Conservation (phyloP, 2,888 invertebrate species). For the Formica aserva region DNA sequence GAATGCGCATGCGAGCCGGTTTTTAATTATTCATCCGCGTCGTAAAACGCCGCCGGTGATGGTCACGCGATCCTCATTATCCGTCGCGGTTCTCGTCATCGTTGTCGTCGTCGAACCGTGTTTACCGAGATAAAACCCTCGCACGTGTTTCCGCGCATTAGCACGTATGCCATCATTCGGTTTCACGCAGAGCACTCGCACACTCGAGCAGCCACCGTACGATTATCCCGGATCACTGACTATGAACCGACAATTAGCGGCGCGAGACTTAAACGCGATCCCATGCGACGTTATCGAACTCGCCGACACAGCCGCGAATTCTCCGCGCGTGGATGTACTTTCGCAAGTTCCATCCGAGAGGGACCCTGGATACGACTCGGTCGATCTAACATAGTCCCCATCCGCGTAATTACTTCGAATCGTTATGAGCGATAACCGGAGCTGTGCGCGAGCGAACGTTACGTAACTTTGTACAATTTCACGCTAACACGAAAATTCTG, state of each 20-base stretch:
- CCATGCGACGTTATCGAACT: slow-evolving; percentile 35
- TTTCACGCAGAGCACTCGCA: slow-evolving; percentile 17
- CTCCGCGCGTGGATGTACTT: slow-evolving; percentile 10
- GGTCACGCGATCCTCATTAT: slow-evolving; percentile 34
- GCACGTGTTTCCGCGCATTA: slow-evolving; percentile 50
- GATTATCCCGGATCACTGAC: slow-evolving; percentile 54
- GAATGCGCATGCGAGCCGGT: slow-evolving; percentile 24
- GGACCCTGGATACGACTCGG: slow-evolving; percentile 1
- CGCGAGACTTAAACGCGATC: slow-evolving; percentile 37
- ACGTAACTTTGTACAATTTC: slow-evolving; percentile 27
- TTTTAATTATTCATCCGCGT: slow-evolving; percentile 70
- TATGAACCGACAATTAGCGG: slow-evolving; percentile 52
- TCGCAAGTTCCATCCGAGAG: slow-evolving; percentile 25
- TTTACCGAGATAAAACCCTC: slow-evolving; percentile 7
- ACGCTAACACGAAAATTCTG: slow-evolving; percentile 19
- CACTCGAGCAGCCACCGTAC: slow-evolving; percentile 24
- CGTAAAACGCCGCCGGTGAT: slow-evolving; percentile 35
- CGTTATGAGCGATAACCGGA: slow-evolving; percentile 32
- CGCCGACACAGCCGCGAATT: slow-evolving; percentile 10
- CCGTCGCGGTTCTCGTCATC: slow-evolving; percentile 6
- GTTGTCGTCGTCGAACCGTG: background rate
- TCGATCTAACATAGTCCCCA: slow-evolving; percentile 37
- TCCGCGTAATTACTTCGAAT: slow-evolving; percentile 42
- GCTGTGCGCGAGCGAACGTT: slow-evolving; percentile 9
- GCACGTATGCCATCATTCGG: slow-evolving; percentile 40